Evolutionary conservation across 2,797 vertebrate genomes (phyloP).

Genomic region (Liparis tanakae): DNA sequence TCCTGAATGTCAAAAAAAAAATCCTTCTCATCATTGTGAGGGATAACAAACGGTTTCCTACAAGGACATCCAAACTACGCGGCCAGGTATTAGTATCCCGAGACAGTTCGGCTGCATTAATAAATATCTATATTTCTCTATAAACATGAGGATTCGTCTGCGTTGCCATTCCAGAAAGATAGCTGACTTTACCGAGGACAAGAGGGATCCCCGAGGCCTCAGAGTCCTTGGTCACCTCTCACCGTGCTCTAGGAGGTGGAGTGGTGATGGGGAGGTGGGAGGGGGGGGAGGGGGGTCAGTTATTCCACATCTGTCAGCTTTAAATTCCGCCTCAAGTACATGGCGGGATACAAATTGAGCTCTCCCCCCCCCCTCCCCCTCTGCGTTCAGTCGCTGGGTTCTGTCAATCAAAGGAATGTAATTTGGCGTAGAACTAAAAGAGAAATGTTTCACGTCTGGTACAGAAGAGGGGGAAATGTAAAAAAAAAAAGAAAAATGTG

Average conservation of each 20-base stretch:
- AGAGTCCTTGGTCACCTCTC: conserved; percentile 21
- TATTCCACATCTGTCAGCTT: conserved; percentile 50
- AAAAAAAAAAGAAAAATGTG: too few relatives aligned
- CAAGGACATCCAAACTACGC: conserved; percentile 23
- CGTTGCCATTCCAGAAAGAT: conserved; percentile 8
- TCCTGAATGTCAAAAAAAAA: not conserved
- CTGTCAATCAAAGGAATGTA: conserved; percentile 36
- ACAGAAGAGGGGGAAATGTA: not conserved
- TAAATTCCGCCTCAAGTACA: conserved; percentile 35
- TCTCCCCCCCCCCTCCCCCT: not conserved
- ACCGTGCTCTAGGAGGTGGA: conserved; percentile 4
- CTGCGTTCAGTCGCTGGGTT: conserved; percentile 26
- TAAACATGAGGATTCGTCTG: conserved; percentile 29
- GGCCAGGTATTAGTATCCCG: conserved; percentile 28
- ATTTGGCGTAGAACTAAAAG: conserved; percentile 21
- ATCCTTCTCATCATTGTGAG: not conserved
- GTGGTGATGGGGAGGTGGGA: too few relatives aligned
- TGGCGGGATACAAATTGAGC: conserved; percentile 35
- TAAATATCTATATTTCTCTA: conserved; percentile 41
- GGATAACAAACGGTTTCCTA: conserved; percentile 17
- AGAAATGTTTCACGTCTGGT: not conserved
- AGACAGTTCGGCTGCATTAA: conserved; percentile 36
- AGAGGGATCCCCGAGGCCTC: conserved; percentile 19
- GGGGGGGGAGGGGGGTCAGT: conserved; percentile 10
- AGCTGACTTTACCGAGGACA: conserved; percentile 33